phyloP scores from a whole-genome alignment of 2,113 vertebrate species.

The Greenwoodochromis staneri region DNA sequence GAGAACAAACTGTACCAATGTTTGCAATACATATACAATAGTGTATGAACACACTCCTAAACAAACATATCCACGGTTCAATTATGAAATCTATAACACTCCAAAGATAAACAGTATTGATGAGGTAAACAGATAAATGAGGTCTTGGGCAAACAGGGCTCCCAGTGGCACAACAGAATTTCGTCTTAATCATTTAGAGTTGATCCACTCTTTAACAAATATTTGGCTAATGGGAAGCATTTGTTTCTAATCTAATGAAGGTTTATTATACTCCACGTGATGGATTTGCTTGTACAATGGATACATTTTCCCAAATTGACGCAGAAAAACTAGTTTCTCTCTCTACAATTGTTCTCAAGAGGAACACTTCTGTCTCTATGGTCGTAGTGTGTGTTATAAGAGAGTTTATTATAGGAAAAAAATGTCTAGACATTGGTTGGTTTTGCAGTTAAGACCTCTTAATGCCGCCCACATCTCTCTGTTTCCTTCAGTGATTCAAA shows the following conservation, averaged over 20 bases:
- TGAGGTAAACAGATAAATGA: constrained; percentile 8
- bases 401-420: neutral
- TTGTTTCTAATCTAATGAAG: neutral
- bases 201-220: neutral
- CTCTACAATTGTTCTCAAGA: neutral
- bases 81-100: neutral
- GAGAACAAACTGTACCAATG: neutral
- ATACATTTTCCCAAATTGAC: neutral
- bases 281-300: neutral
- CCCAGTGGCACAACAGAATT: neutral
- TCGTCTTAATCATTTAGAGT: neutral
- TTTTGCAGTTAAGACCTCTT: neutral
- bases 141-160: neutral
- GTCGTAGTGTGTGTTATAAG: neutral
- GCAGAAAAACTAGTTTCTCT: neutral
- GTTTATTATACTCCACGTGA: neutral
- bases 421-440: neutral
- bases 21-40: neutral
- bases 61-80: neutral
- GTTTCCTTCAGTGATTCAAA: neutral
- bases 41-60: neutral
- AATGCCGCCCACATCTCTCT: neutral
- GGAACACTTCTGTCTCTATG: neutral
- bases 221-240: neutral
- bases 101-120: constrained; percentile 1